Evolutionary conservation across 1,140 invertebrate species (phyloP).

Genomic region (Pygmarrhopalites habei): DNA sequence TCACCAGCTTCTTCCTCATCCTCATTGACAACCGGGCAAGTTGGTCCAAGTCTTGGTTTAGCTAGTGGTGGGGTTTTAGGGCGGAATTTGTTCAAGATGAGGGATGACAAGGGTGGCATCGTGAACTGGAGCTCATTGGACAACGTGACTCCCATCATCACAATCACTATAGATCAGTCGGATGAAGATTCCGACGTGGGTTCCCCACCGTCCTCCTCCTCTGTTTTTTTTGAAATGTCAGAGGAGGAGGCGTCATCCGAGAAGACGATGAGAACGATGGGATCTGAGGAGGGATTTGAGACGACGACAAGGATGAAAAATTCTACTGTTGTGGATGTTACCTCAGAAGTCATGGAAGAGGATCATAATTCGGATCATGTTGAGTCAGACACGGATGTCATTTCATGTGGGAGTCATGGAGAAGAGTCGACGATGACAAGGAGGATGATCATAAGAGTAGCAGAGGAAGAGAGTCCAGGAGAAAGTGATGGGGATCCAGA

Average conservation of each 20-base stretch:
- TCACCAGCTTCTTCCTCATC: no score
- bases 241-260: constrained; percentile 14
- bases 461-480: background rate
- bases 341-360: background rate
- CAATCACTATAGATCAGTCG: constrained; percentile 33
- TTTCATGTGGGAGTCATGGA: background rate
- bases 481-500: background rate
- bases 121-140: constrained; percentile 12
- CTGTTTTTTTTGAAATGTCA: constrained; percentile 30
- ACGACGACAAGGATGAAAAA: background rate
- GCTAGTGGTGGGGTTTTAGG: no score
- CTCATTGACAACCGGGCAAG: no score
- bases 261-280: background rate
- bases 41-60: no score
- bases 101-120: constrained; percentile 5
- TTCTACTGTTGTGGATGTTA: background rate
- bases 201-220: constrained; percentile 26
- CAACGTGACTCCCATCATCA: constrained; percentile 29
- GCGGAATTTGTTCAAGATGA: background rate
- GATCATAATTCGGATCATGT: background rate
- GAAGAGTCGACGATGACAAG: no score
- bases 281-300: background rate
- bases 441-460: no score
- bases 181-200: constrained; percentile 31
- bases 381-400: background rate